Evolutionary conservation across 2,797 vertebrate genomes (phyloP).

Genomic region (Acanthopagrus latus): DNA sequence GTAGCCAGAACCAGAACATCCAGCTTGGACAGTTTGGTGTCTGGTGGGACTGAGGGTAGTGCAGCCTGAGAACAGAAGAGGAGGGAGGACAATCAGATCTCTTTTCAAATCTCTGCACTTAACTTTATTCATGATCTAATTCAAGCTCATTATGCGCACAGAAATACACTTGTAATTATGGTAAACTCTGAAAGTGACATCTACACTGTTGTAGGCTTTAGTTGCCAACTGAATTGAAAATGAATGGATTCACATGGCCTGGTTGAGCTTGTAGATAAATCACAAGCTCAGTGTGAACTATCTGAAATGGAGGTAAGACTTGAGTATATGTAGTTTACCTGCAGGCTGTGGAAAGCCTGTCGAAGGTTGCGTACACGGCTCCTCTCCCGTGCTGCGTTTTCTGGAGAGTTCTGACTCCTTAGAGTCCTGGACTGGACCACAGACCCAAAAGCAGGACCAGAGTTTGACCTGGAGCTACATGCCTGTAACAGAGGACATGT

Average conservation of each 20-base stretch:
- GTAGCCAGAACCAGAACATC: constrained; percentile 91
- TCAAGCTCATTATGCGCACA: neutral
- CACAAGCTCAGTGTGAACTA: neutral
- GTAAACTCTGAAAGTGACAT: neutral
- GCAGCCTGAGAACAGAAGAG: constrained; percentile 76
- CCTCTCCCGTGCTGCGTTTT: constrained; percentile 88
- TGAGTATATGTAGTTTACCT: constrained; percentile 65
- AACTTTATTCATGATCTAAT: neutral
- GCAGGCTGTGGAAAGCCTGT: constrained; percentile 91
- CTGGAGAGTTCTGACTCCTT: constrained; percentile 83
- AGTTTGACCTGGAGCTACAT: constrained; percentile 45
- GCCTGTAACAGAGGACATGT: constrained; percentile 41
- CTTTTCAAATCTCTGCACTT: neutral
- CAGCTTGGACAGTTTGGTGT: constrained; percentile 93
- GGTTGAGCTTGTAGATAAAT: too few species aligned
- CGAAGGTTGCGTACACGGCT: constrained; percentile 88
- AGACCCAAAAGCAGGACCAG: constrained; percentile 26
- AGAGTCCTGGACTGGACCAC: constrained; percentile 32
- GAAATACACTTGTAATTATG: neutral
- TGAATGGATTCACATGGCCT: neutral
- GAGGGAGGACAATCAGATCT: neutral
- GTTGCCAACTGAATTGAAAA: neutral
- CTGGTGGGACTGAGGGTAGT: constrained; percentile 88
- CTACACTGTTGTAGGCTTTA: neutral
- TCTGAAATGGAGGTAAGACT: neutral